Percentiles rank a stretch among this genome's conserved stretches.
phyloP scores from a whole-genome alignment of 2,888 invertebrate species.

The Acleris cristana region DNA sequence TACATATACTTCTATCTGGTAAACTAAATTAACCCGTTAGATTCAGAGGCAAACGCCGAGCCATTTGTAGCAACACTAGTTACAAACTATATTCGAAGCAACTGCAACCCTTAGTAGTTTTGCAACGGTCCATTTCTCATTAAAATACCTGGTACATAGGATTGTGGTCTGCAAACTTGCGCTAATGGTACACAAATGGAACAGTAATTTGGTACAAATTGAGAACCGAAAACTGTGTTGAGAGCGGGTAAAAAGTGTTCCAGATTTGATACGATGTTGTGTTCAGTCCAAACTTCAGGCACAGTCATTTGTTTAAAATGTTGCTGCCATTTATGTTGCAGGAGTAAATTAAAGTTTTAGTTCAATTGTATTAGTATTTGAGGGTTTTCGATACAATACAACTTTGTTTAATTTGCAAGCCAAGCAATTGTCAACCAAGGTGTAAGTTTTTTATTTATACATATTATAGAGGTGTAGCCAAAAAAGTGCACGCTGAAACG shows the following conservation, averaged over 20 bases:
- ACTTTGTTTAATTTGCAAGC: too few relatives aligned
- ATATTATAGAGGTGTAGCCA: too few relatives aligned
- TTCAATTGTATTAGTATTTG: too few relatives aligned
- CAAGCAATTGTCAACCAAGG: too few relatives aligned
- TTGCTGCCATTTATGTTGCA: slow-evolving; percentile 6
- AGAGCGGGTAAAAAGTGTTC: slow-evolving; percentile 16
- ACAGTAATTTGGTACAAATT: slow-evolving; percentile 28
- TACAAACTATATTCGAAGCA: neutral
- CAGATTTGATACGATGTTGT: slow-evolving; percentile 9
- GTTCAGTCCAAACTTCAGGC: slow-evolving; percentile 2
- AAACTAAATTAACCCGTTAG: too few relatives aligned
- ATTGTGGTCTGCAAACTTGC: slow-evolving; percentile 31
- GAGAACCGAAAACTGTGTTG: slow-evolving; percentile 21
- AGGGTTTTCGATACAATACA: too few relatives aligned
- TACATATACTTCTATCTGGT: too few relatives aligned
- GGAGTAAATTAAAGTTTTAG: neutral
- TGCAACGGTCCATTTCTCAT: slow-evolving; percentile 7
- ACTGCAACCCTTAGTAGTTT: slow-evolving; percentile 9
- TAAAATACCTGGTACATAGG: slow-evolving; percentile 29
- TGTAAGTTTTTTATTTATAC: too few relatives aligned
- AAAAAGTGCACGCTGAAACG: too few relatives aligned
- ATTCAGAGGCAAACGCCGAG: too few relatives aligned
- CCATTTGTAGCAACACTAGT: too few relatives aligned
- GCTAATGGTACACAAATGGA: slow-evolving; percentile 34
- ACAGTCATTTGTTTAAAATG: slow-evolving; percentile 14